phyloP scores from a whole-genome alignment of 2,888 invertebrate species.

The Cataglyphis rosenhaueri region DNA sequence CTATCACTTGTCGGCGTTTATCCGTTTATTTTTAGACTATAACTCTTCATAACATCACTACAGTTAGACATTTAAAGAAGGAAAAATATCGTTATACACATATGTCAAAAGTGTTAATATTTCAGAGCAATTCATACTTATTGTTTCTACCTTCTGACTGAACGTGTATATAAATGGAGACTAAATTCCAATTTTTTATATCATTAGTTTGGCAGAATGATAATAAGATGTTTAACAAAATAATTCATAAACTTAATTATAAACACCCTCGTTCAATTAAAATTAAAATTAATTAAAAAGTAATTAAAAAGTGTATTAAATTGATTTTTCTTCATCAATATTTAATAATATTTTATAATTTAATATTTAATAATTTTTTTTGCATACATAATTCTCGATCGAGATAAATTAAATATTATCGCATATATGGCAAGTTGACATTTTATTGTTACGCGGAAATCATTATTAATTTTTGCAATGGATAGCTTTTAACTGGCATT shows the following conservation, averaged over 20 bases:
- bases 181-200: neutral
- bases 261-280: neutral
- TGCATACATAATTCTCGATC: neutral
- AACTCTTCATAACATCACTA: neutral
- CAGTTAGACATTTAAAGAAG: neutral
- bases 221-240: neutral
- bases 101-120: neutral
- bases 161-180: neutral
- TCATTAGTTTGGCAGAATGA: neutral
- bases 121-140: neutral
- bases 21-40: slow-evolving; percentile 40
- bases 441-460: neutral
- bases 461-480: slow-evolving; percentile 15
- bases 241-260: neutral
- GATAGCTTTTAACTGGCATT: neutral
- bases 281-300: neutral
- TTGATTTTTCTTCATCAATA: neutral
- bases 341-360: neutral
- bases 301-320: neutral
- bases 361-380: slow-evolving; percentile 11
- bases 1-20: slow-evolving; percentile 26
- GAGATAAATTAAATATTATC: neutral
- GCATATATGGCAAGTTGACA: neutral
- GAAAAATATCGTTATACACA: neutral
- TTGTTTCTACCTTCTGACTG: neutral